A percentile compares a stretch with the other conserved stretches of the same genome.
Conservation (phyloP, 2,113 vertebrate genomes). For the Galeopterus variegatus region DNA sequence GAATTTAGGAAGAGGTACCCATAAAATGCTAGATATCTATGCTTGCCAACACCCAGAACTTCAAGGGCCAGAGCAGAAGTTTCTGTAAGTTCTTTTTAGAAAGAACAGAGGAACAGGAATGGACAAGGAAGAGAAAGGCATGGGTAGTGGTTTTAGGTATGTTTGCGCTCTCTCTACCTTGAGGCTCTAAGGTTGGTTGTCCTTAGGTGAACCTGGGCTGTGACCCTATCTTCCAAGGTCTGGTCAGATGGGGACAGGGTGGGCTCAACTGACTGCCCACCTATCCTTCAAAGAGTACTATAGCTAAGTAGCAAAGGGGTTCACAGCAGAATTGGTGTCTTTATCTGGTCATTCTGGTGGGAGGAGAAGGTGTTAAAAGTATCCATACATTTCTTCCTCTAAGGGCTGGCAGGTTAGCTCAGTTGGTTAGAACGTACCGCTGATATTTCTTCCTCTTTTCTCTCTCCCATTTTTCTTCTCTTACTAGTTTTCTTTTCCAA, state of each 20-base stretch:
- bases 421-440: no score
- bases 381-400: neutral
- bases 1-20: slow-evolving; percentile 11
- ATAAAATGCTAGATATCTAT: neutral
- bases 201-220: neutral
- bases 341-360: neutral
- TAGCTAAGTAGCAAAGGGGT: neutral
- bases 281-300: neutral
- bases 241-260: neutral
- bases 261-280: neutral
- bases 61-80: neutral
- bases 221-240: neutral
- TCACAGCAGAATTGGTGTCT: neutral
- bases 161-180: neutral
- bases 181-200: neutral
- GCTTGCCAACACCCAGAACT: neutral
- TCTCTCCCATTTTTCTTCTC: neutral
- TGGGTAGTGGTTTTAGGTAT: neutral
- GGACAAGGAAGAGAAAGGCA: neutral
- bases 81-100: slow-evolving; percentile 54
- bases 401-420: no score
- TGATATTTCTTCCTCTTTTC: neutral
- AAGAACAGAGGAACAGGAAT: slow-evolving; percentile 13
- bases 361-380: neutral
- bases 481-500: neutral